Evolutionary conservation across 2,797 vertebrate species (phyloP).

Genomic region (Ctenochaetus hawaiiensis): DNA sequence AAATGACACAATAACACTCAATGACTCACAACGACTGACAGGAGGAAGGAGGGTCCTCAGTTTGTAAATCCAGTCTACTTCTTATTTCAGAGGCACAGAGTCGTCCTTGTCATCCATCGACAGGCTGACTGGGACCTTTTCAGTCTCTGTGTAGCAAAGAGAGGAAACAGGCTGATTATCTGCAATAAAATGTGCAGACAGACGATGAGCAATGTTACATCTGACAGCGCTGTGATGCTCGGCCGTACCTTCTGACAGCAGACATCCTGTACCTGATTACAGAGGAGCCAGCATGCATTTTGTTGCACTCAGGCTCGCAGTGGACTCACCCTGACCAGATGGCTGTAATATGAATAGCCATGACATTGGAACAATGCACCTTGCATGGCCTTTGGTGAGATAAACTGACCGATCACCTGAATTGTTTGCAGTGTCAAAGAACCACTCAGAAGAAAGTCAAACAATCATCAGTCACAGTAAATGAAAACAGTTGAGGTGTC

Average conservation of each 20-base stretch:
- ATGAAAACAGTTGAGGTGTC: background rate
- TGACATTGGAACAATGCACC: background rate
- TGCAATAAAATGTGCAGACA: constrained; percentile 32
- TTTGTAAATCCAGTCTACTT: constrained; percentile 3
- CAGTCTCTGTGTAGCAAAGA: constrained; percentile 6
- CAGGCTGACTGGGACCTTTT: constrained; percentile 37
- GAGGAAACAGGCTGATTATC: constrained; percentile 45
- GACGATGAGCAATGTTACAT: constrained; percentile 29
- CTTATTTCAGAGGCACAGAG: constrained; percentile 11
- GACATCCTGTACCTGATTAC: constrained; percentile 41
- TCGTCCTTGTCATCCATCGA: background rate
- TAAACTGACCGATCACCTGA: constrained; percentile 11
- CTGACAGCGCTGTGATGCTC: constrained; percentile 33
- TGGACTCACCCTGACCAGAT: constrained; percentile 17
- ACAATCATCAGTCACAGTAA: constrained; percentile 19
- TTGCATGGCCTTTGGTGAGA: background rate
- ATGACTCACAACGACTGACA: constrained; percentile 7
- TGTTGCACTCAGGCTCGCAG: background rate
- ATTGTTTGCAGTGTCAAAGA: background rate
- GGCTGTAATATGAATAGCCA: background rate
- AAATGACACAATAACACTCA: too few species aligned
- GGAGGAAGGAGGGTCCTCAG: background rate
- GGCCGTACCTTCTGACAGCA: constrained; percentile 35
- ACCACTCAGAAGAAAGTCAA: background rate
- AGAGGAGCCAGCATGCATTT: background rate